These are phyloP conservation scores for Sciurus vulgaris DNA, from an alignment of 2,797 vertebrate genomes.

Conservation along the genomic window DNA sequence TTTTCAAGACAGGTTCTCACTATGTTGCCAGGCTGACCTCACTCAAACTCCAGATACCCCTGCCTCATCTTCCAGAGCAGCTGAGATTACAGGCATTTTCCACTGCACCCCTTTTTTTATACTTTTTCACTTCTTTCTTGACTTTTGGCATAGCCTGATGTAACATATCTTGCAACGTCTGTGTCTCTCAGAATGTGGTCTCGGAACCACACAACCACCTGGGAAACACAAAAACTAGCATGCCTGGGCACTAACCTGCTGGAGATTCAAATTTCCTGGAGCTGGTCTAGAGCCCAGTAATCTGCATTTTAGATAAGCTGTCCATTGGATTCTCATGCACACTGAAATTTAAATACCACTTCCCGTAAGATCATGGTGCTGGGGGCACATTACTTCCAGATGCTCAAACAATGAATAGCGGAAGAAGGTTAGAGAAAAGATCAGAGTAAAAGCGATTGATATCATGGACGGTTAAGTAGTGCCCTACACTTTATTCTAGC, in stretches of 20 bases:
- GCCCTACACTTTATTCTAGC: neutral
- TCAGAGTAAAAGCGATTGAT: neutral
- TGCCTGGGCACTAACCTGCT: neutral
- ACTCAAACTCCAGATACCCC: neutral
- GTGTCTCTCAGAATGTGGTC: conserved; percentile 16
- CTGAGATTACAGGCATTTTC: neutral
- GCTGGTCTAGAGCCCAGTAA: neutral
- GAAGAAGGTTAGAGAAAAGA: neutral
- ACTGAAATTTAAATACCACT: neutral
- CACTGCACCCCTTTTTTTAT: neutral
- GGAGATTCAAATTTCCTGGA: neutral
- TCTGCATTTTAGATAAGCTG: conserved; percentile 31
- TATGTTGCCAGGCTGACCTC: no score
- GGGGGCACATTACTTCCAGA: neutral
- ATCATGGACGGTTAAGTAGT: neutral
- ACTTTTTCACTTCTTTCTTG: neutral
- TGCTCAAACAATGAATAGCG: neutral
- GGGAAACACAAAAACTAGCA: neutral
- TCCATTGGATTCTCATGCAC: neutral
- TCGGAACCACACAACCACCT: neutral
- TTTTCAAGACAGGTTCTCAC: no score
- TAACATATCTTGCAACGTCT: neutral
- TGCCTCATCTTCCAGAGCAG: no score
- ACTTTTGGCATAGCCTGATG: neutral
- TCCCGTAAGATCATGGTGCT: neutral